A percentile compares a stretch with the other conserved stretches of the same genome.
These are phyloP conservation scores for Brachypodius melanocephalos DNA, from an alignment of 2,113 vertebrate genomes.

Conservation along the genomic window DNA sequence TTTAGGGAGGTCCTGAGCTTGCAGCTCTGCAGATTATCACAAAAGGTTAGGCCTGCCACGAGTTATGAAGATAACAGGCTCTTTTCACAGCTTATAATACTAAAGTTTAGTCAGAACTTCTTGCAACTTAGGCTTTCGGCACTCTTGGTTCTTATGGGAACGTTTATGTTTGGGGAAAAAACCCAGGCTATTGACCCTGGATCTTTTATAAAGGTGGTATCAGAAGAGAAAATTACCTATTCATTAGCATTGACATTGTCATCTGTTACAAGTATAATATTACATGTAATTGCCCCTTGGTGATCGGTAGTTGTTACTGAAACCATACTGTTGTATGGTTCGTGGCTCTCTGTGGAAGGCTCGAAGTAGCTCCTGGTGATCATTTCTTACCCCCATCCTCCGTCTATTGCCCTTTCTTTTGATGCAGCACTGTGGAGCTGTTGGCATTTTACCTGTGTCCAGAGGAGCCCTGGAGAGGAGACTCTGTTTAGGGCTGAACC, in stretches of 20 bases:
- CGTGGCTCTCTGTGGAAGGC: not conserved
- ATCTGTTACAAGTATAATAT: not conserved
- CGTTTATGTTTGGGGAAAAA: not conserved
- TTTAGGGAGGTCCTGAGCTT: not conserved
- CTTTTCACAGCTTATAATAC: not conserved
- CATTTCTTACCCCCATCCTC: fast-evolving
- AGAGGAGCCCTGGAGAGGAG: not conserved
- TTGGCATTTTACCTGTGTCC: not conserved
- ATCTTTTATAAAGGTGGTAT: not conserved
- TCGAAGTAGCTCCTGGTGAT: not conserved
- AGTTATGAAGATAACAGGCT: not conserved
- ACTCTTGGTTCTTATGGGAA: not conserved
- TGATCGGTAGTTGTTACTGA: not conserved
- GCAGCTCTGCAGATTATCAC: not conserved
- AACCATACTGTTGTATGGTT: not conserved
- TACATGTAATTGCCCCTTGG: not conserved
- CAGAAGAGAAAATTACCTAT: not conserved
- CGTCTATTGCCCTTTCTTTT: not conserved
- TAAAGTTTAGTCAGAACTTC: not conserved
- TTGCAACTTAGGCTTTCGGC: not conserved
- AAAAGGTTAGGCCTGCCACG: fast-evolving
- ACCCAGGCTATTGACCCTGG: not conserved
- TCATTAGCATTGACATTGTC: not conserved
- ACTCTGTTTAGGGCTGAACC: not conserved
- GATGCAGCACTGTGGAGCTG: not conserved